Percentiles rank a stretch among this genome's conserved stretches.
Conservation (phyloP, 2,888 invertebrate species). For the Cheilosia impressa region DNA sequence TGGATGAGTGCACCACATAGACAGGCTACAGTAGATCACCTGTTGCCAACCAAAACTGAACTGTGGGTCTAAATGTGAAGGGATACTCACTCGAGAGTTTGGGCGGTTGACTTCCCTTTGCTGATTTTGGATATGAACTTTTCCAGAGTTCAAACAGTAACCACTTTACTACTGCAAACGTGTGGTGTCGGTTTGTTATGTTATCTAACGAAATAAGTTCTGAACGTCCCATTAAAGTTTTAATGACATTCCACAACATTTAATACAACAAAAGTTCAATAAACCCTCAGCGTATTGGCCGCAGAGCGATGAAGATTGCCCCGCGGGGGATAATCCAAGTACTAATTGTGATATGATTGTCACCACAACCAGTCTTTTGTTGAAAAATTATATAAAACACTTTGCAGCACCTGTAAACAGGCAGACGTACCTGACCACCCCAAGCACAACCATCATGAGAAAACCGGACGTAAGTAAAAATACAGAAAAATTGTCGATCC, state of each 20-base stretch:
- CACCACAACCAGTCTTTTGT: constrained; percentile 34
- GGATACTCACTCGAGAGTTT: no score
- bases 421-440: constrained; percentile 38
- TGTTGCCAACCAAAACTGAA: no score
- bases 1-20: no score
- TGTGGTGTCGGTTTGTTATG: background rate
- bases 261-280: constrained; percentile 32
- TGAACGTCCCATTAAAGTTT: background rate
- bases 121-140: no score
- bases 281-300: constrained; percentile 10
- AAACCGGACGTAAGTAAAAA: constrained; percentile 45
- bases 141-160: no score
- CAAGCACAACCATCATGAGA: constrained; percentile 26
- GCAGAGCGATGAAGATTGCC: constrained; percentile 41
- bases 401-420: constrained; percentile 1
- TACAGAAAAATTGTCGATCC: background rate
- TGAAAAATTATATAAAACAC: constrained; percentile 48
- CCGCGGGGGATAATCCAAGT: constrained; percentile 11
- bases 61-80: no score
- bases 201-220: background rate
- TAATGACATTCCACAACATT: background rate
- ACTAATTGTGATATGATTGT: constrained; percentile 35
- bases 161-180: no score
- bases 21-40: no score
- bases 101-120: no score